Percentiles rank a stretch among this genome's conserved stretches.
Conservation (phyloP, 2,888 invertebrate species). For the Calameuta filiformis region DNA sequence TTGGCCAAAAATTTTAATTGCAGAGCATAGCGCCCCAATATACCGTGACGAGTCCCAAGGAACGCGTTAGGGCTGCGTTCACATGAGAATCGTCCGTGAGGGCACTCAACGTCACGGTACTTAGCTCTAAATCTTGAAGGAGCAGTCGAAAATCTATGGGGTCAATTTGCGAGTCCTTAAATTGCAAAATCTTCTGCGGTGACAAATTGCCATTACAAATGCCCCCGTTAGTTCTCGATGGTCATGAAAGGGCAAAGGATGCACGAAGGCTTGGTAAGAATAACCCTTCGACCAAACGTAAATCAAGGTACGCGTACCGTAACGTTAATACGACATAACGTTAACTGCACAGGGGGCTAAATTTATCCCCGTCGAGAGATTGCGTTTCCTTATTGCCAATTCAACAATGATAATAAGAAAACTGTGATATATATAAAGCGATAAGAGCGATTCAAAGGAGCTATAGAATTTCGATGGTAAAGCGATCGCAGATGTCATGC, state of each 20-base stretch:
- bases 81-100: not conserved
- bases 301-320: not conserved
- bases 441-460: not conserved
- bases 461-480: not conserved
- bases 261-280: not conserved
- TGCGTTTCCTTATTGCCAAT: not conserved
- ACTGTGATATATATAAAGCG: not conserved
- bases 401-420: not conserved
- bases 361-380: not conserved
- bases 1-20: not conserved
- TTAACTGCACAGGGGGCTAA: not conserved
- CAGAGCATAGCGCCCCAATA: not conserved
- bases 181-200: slow-evolving; percentile 4
- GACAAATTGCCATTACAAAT: slow-evolving; percentile 18
- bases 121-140: slow-evolving; percentile 13
- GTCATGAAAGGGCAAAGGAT: not conserved
- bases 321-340: slow-evolving; percentile 1
- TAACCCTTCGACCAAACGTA: not conserved
- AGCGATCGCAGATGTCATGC: too few relatives aligned
- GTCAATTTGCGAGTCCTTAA: slow-evolving; percentile 14
- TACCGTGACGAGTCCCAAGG: not conserved
- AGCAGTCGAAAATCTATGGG: not conserved
- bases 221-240: not conserved
- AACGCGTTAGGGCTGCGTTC: not conserved
- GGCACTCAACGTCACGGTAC: slow-evolving; percentile 8